Evolutionary conservation across 2,113 vertebrate species (phyloP).

Genomic region (Acanthochromis polyacanthus): DNA sequence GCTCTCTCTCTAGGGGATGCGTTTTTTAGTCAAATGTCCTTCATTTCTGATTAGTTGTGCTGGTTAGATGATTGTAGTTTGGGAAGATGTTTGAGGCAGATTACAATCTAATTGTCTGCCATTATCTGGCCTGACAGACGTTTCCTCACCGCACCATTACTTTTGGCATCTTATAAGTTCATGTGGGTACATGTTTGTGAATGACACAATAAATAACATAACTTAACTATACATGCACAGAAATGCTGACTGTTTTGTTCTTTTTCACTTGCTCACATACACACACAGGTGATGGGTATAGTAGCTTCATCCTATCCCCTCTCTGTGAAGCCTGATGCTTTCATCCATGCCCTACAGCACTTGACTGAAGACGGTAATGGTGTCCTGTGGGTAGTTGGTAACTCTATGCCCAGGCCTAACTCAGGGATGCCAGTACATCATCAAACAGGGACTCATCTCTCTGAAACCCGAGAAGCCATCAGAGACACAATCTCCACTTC

Average conservation of each 20-base stretch:
- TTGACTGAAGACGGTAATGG: constrained; percentile 67
- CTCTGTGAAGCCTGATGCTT: constrained; percentile 59
- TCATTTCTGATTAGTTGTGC: constrained; percentile 9
- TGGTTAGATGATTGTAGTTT: constrained; percentile 2
- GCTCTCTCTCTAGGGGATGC: not conserved
- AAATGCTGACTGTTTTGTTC: constrained; percentile 24
- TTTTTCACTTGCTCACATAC: not conserved
- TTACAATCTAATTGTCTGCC: not conserved
- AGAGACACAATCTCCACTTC: constrained; percentile 58
- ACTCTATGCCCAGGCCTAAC: constrained; percentile 67
- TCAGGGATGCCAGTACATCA: constrained; percentile 67
- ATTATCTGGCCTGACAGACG: not conserved
- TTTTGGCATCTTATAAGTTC: not conserved
- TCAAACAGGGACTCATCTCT: constrained; percentile 69
- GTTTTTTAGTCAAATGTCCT: not conserved
- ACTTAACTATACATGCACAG: constrained; percentile 8
- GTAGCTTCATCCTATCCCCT: constrained; percentile 33
- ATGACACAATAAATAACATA: constrained; percentile 1
- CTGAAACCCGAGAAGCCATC: constrained; percentile 76
- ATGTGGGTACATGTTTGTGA: not conserved
- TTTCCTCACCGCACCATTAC: not conserved
- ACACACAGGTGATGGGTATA: constrained; percentile 10
- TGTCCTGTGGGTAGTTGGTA: constrained; percentile 76
- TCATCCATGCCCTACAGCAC: constrained; percentile 75
- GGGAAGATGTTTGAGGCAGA: not conserved